Percentiles rank a stretch among this genome's conserved stretches.
Conservation (phyloP, 1,140 invertebrate species). For the Leptinotarsa lineolata region DNA sequence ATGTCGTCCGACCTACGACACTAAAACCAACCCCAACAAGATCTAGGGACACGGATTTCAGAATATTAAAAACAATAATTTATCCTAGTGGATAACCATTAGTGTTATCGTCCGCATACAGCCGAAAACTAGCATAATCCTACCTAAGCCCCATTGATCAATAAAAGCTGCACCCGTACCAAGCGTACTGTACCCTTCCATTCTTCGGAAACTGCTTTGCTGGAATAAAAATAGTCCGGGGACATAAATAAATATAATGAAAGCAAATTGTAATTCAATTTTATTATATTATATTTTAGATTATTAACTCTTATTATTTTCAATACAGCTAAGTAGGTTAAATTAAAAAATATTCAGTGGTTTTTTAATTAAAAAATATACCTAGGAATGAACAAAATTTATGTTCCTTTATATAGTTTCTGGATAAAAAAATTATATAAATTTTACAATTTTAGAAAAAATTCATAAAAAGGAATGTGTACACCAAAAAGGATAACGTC, state of each 20-base stretch:
- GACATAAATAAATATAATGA: background rate
- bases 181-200: slow-evolving; percentile 2
- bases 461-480: too few relatives aligned
- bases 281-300: background rate
- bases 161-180: slow-evolving; percentile 23
- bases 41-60: background rate
- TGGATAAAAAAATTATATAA: too few relatives aligned
- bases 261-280: background rate
- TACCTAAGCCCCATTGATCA: slow-evolving; percentile 36
- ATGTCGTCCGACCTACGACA: too few relatives aligned
- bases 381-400: too few relatives aligned
- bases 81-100: slow-evolving; percentile 41
- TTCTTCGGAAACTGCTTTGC: background rate
- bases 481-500: too few relatives aligned
- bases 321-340: too few relatives aligned
- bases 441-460: too few relatives aligned
- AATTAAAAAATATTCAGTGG: too few relatives aligned
- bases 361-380: too few relatives aligned
- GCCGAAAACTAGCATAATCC: slow-evolving; percentile 43
- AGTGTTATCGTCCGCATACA: slow-evolving; percentile 42
- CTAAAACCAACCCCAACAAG: background rate
- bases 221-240: background rate
- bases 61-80: slow-evolving; percentile 42
- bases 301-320: background rate
- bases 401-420: too few relatives aligned